Base-by-base conservation (phyloP, 1,140 invertebrate species). In the Andricus grossulariae region DNA sequence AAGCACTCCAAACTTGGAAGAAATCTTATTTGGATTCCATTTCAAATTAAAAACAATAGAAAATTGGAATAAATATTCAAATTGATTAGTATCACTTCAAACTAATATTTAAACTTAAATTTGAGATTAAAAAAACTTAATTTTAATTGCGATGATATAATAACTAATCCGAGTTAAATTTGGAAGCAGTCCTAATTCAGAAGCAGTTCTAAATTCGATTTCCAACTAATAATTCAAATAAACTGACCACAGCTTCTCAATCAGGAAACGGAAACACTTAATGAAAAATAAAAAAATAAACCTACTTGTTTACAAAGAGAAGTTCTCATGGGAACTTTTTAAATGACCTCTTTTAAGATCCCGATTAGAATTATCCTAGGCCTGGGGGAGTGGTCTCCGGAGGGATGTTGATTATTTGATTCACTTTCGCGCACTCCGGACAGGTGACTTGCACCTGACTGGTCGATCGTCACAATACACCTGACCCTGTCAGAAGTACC, bases 401-500 rank as follows among this genome's bases (percentile, higher is more conserved):
- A 32, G 57, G 12, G 57, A 32, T 11, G 57, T 66, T 13, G 25
- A 39, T 66, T 32, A 32, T 32, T 66, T 66, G 10, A 75, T 73
- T 85, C 83, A 82, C 83, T 84, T 85, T 85, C 82, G 82, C 84
- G 73, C 73, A 76, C 81, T 51, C 18, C 49, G 70, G 71, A 51
- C 71, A 21, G 57, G 66, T 50, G 55, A 78, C 84, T 82, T 85
- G 72, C 79, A 84, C 73, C 76, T 79, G 79, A 54, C 72, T 72
- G 76, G 15, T 75, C 79, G 84, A 84, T 84, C 77, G 80, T 75
- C 83, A 78, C 75, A n/a, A 72, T 83, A 77, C 83, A 84, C 84
- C 84, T 84, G 84, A 83, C 83, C 50, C 79, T 76, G 57, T 45
- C 55, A 52, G 50, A 60, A 66, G 32, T 0, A 39, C 32, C 60